Evolutionary conservation across 2,888 invertebrate species (phyloP).

Genomic region (Byasa hedistus): DNA sequence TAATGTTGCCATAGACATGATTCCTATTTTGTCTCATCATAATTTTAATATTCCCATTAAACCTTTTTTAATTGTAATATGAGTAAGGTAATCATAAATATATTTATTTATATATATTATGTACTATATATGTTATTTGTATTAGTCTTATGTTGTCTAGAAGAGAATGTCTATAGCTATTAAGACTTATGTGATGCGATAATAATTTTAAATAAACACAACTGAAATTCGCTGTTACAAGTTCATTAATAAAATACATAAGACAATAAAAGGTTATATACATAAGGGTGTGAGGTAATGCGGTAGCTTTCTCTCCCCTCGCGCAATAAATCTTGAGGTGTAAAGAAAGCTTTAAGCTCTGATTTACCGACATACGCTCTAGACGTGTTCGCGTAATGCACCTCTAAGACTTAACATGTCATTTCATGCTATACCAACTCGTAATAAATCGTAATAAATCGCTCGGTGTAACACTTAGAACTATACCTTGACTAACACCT

Average conservation of each 20-base stretch:
- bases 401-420: conserved; percentile 15
- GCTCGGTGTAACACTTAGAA: conserved; percentile 38
- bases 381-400: conserved; percentile 40
- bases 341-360: conserved; percentile 68
- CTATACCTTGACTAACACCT: no score
- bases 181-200: no score
- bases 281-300: background rate
- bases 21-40: no score
- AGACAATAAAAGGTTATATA: background rate
- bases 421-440: conserved; percentile 16
- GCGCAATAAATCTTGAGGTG: conserved; percentile 60
- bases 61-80: no score
- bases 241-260: background rate
- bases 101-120: no score
- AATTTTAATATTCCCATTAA: no score
- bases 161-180: no score
- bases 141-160: no score
- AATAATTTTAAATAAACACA: no score
- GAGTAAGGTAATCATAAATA: no score
- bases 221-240: background rate
- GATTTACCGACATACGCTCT: conserved; percentile 62
- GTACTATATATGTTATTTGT: no score
- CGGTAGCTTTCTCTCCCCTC: conserved; percentile 33
- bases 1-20: no score
- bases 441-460: conserved; percentile 40